phyloP scores from a whole-genome alignment of 2,113 vertebrate species.

The Aspiorhynchus laticeps region DNA sequence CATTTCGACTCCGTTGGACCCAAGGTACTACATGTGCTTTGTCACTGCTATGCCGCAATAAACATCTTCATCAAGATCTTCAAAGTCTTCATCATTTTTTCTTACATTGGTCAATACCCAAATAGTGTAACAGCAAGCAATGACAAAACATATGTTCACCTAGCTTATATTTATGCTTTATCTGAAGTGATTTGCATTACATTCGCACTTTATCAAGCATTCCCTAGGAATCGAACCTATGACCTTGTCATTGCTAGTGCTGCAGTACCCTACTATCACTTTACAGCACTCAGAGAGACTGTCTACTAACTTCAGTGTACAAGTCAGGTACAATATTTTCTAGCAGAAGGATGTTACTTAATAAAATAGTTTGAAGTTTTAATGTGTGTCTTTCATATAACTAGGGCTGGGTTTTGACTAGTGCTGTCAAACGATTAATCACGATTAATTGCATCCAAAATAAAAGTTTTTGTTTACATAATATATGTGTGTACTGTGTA shows the following conservation, averaged over 20 bases:
- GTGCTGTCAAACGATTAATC: too few species aligned
- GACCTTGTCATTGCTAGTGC: neutral
- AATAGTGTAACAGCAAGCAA: neutral
- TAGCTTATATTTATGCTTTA: neutral
- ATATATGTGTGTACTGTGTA: too few species aligned
- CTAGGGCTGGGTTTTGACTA: neutral
- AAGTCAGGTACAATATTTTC: neutral
- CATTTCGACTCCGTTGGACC: too few species aligned
- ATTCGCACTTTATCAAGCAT: neutral
- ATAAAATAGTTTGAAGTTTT: neutral
- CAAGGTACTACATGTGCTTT: too few species aligned
- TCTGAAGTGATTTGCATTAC: neutral
- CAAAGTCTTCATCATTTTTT: too few species aligned
- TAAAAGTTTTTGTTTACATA: too few species aligned
- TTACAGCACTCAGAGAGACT: too few species aligned
- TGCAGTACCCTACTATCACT: too few species aligned
- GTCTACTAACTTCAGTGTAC: neutral
- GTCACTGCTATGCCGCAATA: too few species aligned
- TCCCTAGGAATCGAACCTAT: neutral
- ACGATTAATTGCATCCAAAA: too few species aligned
- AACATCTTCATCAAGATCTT: too few species aligned
- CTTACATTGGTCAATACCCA: neutral
- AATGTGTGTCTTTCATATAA: neutral
- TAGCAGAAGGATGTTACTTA: neutral
- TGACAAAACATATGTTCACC: neutral